These are phyloP conservation scores for Dicrostonyx torquatus DNA, from an alignment of 2,797 vertebrate species.

Conservation along the genomic window DNA sequence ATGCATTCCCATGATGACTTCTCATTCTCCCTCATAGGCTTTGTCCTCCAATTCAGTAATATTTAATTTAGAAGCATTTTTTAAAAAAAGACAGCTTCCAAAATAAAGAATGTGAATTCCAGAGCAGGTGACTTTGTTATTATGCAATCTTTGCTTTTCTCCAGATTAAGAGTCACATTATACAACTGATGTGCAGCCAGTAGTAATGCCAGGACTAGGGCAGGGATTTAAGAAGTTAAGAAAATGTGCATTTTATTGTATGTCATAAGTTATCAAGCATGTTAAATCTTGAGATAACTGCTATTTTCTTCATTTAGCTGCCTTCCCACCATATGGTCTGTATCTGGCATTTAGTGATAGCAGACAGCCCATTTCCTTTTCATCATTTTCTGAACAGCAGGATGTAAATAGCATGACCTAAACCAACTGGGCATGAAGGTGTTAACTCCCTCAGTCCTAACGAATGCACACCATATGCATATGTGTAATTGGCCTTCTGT, in stretches of 20 bases:
- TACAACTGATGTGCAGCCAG: slow-evolving; percentile 21
- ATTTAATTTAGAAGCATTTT: background rate
- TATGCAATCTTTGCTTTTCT: background rate
- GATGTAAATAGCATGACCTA: slow-evolving; percentile 46
- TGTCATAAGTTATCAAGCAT: slow-evolving; percentile 31
- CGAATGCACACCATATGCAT: slow-evolving; percentile 13
- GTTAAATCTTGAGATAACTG: slow-evolving; percentile 11
- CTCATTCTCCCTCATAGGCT: background rate
- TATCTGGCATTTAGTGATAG: slow-evolving; percentile 54
- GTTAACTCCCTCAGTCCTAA: slow-evolving; percentile 47
- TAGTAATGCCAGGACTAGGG: background rate
- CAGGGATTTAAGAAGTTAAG: background rate
- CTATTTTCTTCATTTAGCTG: slow-evolving; percentile 1
- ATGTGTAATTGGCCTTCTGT: slow-evolving; percentile 37
- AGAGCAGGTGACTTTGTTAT: background rate
- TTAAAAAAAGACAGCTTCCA: background rate
- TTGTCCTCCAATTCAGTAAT: slow-evolving; percentile 23
- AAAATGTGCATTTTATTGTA: background rate
- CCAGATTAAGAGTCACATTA: background rate
- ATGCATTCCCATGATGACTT: background rate
- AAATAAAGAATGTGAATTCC: background rate
- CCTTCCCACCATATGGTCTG: background rate
- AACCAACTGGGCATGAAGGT: slow-evolving; percentile 67
- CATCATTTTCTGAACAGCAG: slow-evolving; percentile 59
- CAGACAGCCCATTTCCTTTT: slow-evolving; percentile 53